Base-by-base conservation (phyloP, 1,140 invertebrate species). In the Philopotamus ludificatus region DNA sequence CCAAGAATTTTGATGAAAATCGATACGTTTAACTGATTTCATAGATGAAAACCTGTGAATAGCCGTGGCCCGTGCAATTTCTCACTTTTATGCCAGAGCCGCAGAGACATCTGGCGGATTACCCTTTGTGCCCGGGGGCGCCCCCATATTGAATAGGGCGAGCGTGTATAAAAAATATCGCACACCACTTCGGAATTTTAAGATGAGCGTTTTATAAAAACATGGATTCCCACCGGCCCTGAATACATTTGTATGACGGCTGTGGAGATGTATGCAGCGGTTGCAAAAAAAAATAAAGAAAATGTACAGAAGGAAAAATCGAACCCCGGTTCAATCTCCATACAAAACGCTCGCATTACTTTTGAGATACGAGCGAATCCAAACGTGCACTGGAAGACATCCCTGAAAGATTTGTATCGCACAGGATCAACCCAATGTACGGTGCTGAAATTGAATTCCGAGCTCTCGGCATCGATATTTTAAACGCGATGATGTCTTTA, bases 91-190 rank as follows among this genome's bases (percentile, higher is more conserved):
- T 60, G 65, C 55, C 50, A 25, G 58, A 61, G 42, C 26, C 55
- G 50, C 57, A n/a, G n/a, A n/a, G 58, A 61, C 65, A 66, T 60
- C 65, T 66, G 57, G 58, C 49, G 63, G 65, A 66, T 66, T 66
- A 66, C 58, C 22, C 55, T 62, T 61, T 61, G 64, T 54, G 26
- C 25, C 57, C 21, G 22, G 39, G 23, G 16, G 12, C 54, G 12
- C 4, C 18, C 44, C 55, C 58, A 51, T 50, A 61, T 60, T 50
- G 23, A 45, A 66, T 60, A 59, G 22, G 49, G 57, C 34, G 53
- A 34, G 44, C 25, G 47, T 20, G 15, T 49, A 8, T 21, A 41
- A 51, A 61, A 64, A 66, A 66, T 26, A 61, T 54, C 49, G 42
- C 58, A 55, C 23, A 42, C 65, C 57, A 55, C 57, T 55, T 62